Percentiles rank a stretch among this genome's conserved stretches.
Conservation (phyloP, 1,140 invertebrate species). For the Limonius californicus region DNA sequence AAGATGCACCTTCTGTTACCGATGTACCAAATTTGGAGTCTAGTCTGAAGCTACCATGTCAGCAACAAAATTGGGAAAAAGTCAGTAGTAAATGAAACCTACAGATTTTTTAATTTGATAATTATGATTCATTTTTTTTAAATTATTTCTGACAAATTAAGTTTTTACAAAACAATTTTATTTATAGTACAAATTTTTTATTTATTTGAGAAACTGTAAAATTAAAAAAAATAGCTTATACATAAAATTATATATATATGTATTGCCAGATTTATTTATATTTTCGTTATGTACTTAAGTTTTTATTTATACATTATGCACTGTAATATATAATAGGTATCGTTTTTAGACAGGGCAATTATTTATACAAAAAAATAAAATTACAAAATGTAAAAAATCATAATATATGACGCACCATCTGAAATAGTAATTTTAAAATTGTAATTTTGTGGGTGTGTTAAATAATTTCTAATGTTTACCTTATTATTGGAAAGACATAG, state of each 20-base stretch:
- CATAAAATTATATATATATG: neutral
- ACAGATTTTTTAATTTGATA: neutral
- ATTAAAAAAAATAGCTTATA: no score
- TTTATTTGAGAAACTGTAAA: neutral
- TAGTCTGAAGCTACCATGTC: neutral
- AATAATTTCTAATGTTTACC: no score
- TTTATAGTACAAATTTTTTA: neutral
- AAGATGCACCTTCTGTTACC: neutral
- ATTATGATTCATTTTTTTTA: neutral
- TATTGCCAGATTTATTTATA: neutral
- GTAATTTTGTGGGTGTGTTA: no score
- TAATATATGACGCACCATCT: no score
- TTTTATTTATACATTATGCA: neutral
- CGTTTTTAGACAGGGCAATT: no score
- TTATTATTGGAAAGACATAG: no score
- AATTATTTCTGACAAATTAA: neutral
- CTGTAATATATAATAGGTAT: no score
- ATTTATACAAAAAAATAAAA: no score
- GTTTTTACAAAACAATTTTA: neutral
- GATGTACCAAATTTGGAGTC: neutral
- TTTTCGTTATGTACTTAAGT: neutral
- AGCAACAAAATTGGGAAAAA: neutral
- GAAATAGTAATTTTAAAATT: no score
- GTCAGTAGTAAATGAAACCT: neutral
- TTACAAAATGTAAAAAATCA: no score